Evolutionary conservation across 2,797 vertebrate genomes (phyloP).

Genomic region (Epinephelus awoara): DNA sequence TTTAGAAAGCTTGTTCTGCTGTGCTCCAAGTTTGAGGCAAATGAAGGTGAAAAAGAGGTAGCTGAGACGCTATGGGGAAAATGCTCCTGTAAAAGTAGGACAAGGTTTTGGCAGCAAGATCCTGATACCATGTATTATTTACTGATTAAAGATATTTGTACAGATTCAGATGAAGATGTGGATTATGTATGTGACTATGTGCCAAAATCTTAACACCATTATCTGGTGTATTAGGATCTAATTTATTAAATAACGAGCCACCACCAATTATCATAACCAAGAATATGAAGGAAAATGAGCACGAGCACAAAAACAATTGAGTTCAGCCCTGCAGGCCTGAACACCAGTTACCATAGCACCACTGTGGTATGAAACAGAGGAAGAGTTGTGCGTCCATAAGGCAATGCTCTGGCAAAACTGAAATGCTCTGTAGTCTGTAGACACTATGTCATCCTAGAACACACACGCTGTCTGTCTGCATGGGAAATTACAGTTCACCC

Average conservation of each 20-base stretch:
- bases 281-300: constrained; percentile 1
- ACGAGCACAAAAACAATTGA: constrained; percentile 11
- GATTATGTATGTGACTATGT: neutral
- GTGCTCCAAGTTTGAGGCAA: neutral
- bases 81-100: constrained; percentile 21
- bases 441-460: constrained; percentile 52
- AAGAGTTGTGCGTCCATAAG: constrained; percentile 29
- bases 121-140: neutral
- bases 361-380: constrained; percentile 52
- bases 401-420: constrained; percentile 40
- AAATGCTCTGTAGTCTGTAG: constrained; percentile 46
- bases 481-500: neutral
- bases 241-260: neutral
- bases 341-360: constrained; percentile 16
- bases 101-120: constrained; percentile 2
- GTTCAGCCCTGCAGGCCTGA: constrained; percentile 8
- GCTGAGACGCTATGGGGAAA: neutral
- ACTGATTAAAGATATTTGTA: neutral
- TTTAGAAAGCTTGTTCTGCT: constrained; percentile 13
- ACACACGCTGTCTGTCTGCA: constrained; percentile 29
- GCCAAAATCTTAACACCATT: neutral
- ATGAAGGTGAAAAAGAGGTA: constrained; percentile 8
- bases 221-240: neutral
- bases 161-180: neutral
- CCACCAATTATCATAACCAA: neutral